A percentile compares a stretch with the other conserved stretches of the same genome.
Evolutionary conservation across 2,797 vertebrate species (phyloP).

Genomic region (Coluber constrictor): DNA sequence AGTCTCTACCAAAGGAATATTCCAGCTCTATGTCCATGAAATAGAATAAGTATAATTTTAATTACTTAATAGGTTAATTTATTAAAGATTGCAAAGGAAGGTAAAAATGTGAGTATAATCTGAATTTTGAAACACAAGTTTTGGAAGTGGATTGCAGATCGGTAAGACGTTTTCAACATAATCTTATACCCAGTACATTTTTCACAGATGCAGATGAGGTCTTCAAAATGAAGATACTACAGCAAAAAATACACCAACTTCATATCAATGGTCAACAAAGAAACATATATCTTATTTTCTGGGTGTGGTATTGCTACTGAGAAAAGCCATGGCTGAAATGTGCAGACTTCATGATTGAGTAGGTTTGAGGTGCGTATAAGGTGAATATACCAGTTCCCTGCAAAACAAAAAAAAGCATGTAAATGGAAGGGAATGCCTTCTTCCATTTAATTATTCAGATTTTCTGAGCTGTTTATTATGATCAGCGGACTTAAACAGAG

Average conservation of each 20-base stretch:
- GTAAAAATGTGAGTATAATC: background rate
- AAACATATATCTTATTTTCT: background rate
- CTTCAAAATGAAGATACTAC: background rate
- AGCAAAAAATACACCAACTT: background rate
- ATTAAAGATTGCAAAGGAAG: background rate
- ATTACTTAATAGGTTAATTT: background rate
- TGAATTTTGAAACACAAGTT: background rate
- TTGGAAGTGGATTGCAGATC: background rate
- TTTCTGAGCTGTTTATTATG: background rate
- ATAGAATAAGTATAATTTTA: background rate
- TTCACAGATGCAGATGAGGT: background rate
- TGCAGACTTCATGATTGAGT: background rate
- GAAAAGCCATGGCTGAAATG: background rate
- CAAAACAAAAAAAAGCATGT: background rate
- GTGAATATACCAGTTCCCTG: background rate
- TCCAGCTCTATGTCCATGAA: background rate
- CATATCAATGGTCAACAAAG: background rate
- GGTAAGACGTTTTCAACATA: background rate
- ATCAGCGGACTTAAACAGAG: background rate
- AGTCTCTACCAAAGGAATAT: background rate
- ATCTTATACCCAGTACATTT: background rate
- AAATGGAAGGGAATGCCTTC: background rate
- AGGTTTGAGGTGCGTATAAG: background rate
- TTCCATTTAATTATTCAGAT: background rate
- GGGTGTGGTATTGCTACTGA: background rate